phyloP scores from a whole-genome alignment of 2,113 vertebrate species.

The Stegastes partitus region DNA sequence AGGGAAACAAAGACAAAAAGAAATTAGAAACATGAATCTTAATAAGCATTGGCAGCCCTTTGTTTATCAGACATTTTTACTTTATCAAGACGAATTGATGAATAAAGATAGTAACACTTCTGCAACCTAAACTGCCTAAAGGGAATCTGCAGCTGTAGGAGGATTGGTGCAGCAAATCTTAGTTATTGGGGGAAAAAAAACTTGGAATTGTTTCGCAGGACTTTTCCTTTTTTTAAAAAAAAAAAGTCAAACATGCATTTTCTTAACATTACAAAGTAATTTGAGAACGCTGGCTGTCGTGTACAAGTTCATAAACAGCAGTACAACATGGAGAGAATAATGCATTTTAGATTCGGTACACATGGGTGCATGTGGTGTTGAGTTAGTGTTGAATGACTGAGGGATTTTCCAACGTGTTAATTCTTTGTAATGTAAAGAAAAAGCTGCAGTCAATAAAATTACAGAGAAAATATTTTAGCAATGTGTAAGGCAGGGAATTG shows the following conservation, averaged over 20 bases:
- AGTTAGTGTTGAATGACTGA: constrained; percentile 8
- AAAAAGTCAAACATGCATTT: constrained; percentile 45
- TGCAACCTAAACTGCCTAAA: constrained; percentile 43
- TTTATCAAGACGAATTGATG: constrained; percentile 64
- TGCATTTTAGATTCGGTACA: constrained; percentile 41
- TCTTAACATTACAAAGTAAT: constrained; percentile 32
- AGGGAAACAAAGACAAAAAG: constrained; percentile 35
- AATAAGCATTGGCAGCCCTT: constrained; percentile 52
- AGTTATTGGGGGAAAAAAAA: background rate
- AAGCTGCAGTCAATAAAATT: constrained; percentile 40
- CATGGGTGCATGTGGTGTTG: background rate
- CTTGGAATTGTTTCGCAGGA: constrained; percentile 7
- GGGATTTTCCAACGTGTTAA: constrained; percentile 13
- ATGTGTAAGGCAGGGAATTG: constrained; percentile 11
- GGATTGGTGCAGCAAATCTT: constrained; percentile 21
- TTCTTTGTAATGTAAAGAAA: background rate
- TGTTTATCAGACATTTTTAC: constrained; percentile 62
- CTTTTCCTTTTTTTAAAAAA: constrained; percentile 24
- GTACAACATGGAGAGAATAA: constrained; percentile 7
- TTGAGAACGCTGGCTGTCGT: constrained; percentile 12
- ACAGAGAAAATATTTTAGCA: constrained; percentile 27
- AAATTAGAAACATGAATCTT: constrained; percentile 60
- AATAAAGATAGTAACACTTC: constrained; percentile 56
- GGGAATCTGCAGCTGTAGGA: constrained; percentile 45
- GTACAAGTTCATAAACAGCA: constrained; percentile 1